Evolutionary conservation across 1,140 invertebrate species (phyloP), one percentile per base, ranked within the genome.

Genomic region (Heliconius eleuchia): DNA sequence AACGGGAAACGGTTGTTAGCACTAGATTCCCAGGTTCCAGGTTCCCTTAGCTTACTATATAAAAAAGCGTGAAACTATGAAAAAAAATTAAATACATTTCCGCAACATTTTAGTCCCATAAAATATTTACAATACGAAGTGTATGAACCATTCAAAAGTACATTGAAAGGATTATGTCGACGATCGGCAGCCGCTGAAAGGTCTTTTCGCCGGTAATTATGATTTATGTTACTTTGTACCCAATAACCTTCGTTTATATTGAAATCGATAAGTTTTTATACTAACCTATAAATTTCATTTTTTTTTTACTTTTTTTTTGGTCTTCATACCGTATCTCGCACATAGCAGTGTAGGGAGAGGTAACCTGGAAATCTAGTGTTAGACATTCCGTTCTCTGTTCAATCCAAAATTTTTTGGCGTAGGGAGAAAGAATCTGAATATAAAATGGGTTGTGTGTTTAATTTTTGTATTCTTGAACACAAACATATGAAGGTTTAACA

Each of bases 101-200:
- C 11, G 80, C 74, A 76, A 37, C 84, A 83, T 84, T 79, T 87
- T 87, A 84, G 71, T 50, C 11, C 19, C 23, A 60, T 73, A 73
- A 73, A 80, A 73, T 80, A 81, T 86, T 66, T 30, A 16, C 60
- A 30, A 30, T 11, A n/a, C 8, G 57, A 60, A 11, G 8, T 57
- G 66, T 83, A 85, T 83, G 81, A 79, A 19, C 23, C 71, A 83
- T 82, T 83, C 80, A 83, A 73, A 79, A 79, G 77, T 73, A 75
- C 77, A 71, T 83, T 80, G 50, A 70, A 80, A 84, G 87, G 86
- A 82, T 88, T 89, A 87, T 34, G 83, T 86, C 82, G 52, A 70
- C 85, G 82, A 89, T 90, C 88, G 88, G 88, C 89, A 91, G 83
- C 86, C 87, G 88, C 82, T 89, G 86, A 88, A 88, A 88, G 84